Base-by-base conservation (phyloP, 2,113 vertebrate species). In the Pelvicachromis taeniatus region DNA sequence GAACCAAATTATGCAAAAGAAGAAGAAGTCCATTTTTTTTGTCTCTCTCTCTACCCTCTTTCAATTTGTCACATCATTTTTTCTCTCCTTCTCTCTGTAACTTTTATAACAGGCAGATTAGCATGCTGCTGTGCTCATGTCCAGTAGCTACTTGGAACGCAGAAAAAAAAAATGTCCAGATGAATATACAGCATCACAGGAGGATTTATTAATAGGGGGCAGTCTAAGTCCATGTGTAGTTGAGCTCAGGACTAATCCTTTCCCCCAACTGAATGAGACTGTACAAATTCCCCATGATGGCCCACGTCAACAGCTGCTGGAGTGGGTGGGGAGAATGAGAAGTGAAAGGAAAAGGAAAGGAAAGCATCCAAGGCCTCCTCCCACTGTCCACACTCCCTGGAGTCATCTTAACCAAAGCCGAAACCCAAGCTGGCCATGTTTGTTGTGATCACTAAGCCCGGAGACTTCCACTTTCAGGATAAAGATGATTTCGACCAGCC, bases 1-100 rank as follows among this genome's bases (percentile, higher is more conserved):
- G 87, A 93, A 94, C 82, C 90, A 93, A 94, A 94, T 93, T 93
- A 94, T 92, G 93, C 91, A 95, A 88, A 91, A 89, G 78, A 82
- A 84, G 88, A 83, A 90, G 89, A 78, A 63, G 91, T 50, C 78
- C 56, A 13, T 40, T 45, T 79, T 85, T 58, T 61, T 9, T 35
- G 31, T 78, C 61, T 53, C 45, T 53, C 45, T 53, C 35, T 35
- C 84, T n/a, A 16, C 77, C 84, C 82, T 78, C 80, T 85, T 92
- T 86, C 89, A 87, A 89, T 94, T 95, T 86, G 78, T 89, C 87
- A 85, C 33, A 86, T 91, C 84, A 85, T 59, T 38, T 87, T 80
- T 80, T 29, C 86, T 83, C 48, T 70, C 68, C 40, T 58, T 58
- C 82, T 53, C 84, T 91, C 78, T 52, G 59, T 73, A 90, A 89